phyloP scores from a whole-genome alignment of 2,113 vertebrate species.

The Solenodon paradoxus region DNA sequence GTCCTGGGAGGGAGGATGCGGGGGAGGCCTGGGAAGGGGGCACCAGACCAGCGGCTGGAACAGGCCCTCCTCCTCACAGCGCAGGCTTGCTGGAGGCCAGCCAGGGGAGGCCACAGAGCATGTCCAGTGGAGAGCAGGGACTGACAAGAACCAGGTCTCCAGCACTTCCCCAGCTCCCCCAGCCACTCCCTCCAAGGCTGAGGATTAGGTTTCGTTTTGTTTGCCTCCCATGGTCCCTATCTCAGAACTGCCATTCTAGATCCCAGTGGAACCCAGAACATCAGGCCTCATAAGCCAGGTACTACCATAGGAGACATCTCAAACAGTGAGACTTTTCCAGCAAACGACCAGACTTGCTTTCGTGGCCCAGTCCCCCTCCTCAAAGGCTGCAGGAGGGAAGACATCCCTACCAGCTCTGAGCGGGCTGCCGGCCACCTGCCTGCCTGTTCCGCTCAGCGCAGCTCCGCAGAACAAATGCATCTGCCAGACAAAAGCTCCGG shows the following conservation, averaged over 20 bases:
- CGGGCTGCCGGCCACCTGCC: background rate
- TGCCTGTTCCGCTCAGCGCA: rapidly evolving
- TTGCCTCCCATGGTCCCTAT: background rate
- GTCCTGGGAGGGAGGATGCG: background rate
- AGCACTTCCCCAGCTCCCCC: background rate
- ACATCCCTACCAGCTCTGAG: rapidly evolving
- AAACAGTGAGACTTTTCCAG: background rate
- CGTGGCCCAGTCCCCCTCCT: background rate
- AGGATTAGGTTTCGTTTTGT: background rate
- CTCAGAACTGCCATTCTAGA: background rate
- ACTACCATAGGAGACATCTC: rapidly evolving
- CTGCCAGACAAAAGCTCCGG: background rate
- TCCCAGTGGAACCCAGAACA: background rate
- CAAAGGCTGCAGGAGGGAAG: rapidly evolving
- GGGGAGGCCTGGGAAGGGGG: background rate
- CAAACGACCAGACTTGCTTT: background rate
- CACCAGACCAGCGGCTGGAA: background rate
- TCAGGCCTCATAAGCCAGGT: background rate
- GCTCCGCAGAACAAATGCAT: background rate
- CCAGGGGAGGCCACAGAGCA: background rate
- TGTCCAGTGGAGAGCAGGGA: background rate
- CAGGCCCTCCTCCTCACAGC: rapidly evolving
- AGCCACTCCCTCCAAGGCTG: background rate
- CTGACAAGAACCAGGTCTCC: background rate
- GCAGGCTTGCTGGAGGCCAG: background rate